Evolutionary conservation across 1,140 invertebrate genomes (phyloP).

Genomic region (Papilio polytes): DNA sequence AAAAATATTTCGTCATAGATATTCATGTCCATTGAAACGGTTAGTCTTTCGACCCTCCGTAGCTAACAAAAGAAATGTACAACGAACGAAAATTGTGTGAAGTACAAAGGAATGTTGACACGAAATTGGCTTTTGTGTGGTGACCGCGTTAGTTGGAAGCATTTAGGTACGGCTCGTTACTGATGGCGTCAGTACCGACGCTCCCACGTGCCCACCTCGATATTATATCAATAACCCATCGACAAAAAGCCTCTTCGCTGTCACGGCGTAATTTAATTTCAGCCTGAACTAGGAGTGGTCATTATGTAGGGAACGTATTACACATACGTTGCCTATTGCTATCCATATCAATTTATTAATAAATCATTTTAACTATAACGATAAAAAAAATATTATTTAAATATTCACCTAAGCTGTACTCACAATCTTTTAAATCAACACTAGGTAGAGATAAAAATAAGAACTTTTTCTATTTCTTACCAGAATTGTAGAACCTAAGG

Average conservation of each 20-base stretch:
- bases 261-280: conserved; percentile 76
- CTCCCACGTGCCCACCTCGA: conserved; percentile 68
- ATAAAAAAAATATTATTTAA: no score
- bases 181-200: conserved; percentile 69
- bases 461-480: no score
- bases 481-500: no score
- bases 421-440: no score
- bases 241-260: conserved; percentile 68
- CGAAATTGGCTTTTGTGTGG: conserved; percentile 57
- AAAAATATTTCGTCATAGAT: neutral
- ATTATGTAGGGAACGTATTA: conserved; percentile 58
- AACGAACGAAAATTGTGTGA: conserved; percentile 37
- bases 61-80: conserved; percentile 11
- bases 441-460: no score
- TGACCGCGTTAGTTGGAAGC: conserved; percentile 44
- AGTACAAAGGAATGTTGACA: conserved; percentile 39
- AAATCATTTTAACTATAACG: neutral
- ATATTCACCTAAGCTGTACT: no score
- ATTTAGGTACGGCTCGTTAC: conserved; percentile 59
- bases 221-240: conserved; percentile 79
- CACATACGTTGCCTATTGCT: conserved; percentile 50
- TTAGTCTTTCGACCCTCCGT: neutral
- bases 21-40: neutral
- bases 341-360: conserved; percentile 27
- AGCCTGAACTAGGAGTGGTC: conserved; percentile 73